Evolutionary conservation across 1,140 invertebrate species (phyloP), one percentile per base, ranked within the genome.

Genomic region (Euwallacea fornicatus): DNA sequence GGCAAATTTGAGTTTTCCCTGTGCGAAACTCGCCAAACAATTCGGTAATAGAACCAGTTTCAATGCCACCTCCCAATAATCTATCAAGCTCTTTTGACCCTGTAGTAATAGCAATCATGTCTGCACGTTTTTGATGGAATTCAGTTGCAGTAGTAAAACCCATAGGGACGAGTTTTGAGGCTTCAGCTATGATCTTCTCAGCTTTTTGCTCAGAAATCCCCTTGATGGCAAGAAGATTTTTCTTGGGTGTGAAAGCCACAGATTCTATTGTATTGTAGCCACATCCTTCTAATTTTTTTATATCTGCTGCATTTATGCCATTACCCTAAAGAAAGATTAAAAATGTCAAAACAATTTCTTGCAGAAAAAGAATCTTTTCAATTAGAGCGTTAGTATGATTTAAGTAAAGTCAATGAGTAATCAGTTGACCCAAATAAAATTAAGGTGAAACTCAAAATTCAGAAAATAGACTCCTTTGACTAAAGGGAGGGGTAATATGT

Each of bases 1-100:
- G 98, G 82, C 97, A 99, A 0, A 99, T 77, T 78, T 99, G 98
- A 13, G 97, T 97, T 84, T 99, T 99, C 60, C 98, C 98, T 10
- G 97, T 98, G 73, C 98, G 84, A 81, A 99, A 99, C 84, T 99
- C 98, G 0, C 98, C 98, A 86, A 99, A 99, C 75, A 99, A 90
- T 85, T 99, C 98, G 2, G 98, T 99, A n/a, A 99, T 98, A 0
- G 96, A 97, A 0, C 98, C 97, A 10, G 98, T 99, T 83, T 99
- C 98, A 77, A 99, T 94, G 7, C 98, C 98, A 66, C 98, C 97
- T n/a, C 91, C 91, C 11, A 99, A 84, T 15, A 99, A 83, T 77
- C 95, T 89, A 80, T 99, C 96, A 56, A 99, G 83, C 82, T 98
- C 97, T 73, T 93, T 94, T 0, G 96, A 98, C 0, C 96, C 96